Percentiles rank a stretch among this genome's conserved stretches.
These are phyloP conservation scores for Thalassophryne amazonica DNA, from an alignment of 2,797 vertebrate genomes.

Conservation along the genomic window DNA sequence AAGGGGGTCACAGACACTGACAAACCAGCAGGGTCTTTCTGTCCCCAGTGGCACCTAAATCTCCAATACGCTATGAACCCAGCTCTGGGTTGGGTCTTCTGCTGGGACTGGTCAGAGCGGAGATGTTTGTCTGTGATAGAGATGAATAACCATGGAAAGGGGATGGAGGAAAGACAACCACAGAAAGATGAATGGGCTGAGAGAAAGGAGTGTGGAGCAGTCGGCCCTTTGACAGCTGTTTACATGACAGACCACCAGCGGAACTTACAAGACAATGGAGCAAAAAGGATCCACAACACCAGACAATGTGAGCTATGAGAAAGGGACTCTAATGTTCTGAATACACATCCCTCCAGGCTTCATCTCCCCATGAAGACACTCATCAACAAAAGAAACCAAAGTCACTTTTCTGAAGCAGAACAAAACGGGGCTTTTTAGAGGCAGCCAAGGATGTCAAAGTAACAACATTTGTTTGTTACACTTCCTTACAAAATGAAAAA, in stretches of 20 bases:
- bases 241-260: conserved; percentile 59
- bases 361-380: conserved; percentile 11
- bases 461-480: conserved; percentile 18
- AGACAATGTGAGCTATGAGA: conserved; percentile 35
- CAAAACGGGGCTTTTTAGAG: conserved; percentile 6
- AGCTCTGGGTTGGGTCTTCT: conserved; percentile 5
- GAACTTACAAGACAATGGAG: conserved; percentile 53
- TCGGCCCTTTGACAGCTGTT: conserved; percentile 45
- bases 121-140: conserved; percentile 1
- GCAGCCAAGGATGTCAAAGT: conserved; percentile 5
- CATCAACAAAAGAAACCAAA: conserved; percentile 33
- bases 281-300: conserved; percentile 47
- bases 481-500: not conserved
- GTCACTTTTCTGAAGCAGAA: conserved; percentile 16
- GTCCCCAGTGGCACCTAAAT: conserved; percentile 50
- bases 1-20: conserved; percentile 59
- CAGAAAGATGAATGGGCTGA: conserved; percentile 10
- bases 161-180: conserved; percentile 1
- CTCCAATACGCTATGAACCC: conserved; percentile 45
- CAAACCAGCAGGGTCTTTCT: conserved; percentile 59
- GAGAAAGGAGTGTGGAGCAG: conserved; percentile 22
- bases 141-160: conserved; percentile 6
- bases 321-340: conserved; percentile 38
- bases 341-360: conserved; percentile 41
- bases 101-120: conserved; percentile 1